These are phyloP conservation scores for Sphenopsis melanotis DNA, from an alignment of 2,797 vertebrate genomes.

Conservation along the genomic window DNA sequence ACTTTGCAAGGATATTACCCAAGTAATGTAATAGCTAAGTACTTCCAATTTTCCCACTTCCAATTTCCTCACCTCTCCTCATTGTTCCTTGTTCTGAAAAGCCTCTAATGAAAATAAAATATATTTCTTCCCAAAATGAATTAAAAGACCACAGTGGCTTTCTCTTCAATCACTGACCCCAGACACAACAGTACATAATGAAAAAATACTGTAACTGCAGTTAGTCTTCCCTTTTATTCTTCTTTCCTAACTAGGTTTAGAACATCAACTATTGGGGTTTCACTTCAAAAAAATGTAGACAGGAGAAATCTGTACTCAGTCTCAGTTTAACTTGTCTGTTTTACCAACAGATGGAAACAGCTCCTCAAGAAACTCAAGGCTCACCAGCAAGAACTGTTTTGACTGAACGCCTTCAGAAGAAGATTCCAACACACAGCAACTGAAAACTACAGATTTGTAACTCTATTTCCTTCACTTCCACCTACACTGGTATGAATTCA, in stretches of 20 bases:
- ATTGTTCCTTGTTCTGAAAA: not conserved
- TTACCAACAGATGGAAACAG: not conserved
- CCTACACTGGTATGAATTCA: not conserved
- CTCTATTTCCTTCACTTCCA: not conserved
- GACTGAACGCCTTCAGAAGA: not conserved
- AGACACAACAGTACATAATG: not conserved
- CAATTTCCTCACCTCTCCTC: not conserved
- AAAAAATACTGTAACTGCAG: not conserved
- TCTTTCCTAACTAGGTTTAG: not conserved
- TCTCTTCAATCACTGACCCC: not conserved
- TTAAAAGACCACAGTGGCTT: not conserved
- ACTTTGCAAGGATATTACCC: not conserved
- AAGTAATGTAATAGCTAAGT: accelerated
- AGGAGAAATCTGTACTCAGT: not conserved
- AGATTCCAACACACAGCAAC: not conserved
- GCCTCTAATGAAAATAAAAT: not conserved
- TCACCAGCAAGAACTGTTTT: not conserved
- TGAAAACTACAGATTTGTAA: not conserved
- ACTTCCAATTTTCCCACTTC: not conserved
- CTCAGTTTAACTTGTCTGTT: not conserved
- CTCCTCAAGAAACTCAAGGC: not conserved
- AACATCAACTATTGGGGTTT: not conserved
- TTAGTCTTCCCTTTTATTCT: accelerated
- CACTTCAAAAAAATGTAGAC: not conserved
- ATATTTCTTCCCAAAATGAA: accelerated